Conservation (phyloP, 2,888 invertebrate genomes). For the Agonopterix arenella region DNA sequence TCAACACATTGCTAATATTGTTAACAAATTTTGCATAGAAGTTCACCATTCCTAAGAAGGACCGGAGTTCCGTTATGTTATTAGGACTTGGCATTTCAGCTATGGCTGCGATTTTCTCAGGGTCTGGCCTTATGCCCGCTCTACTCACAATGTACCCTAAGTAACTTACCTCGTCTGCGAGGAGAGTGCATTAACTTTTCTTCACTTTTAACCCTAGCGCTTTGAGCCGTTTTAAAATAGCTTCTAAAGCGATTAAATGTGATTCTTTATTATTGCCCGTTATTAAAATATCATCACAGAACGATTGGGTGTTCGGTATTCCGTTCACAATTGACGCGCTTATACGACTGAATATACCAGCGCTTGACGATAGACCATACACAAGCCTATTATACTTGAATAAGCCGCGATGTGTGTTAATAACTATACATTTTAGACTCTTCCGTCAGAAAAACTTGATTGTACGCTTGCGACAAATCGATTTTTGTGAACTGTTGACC, state of each 20-base stretch:
- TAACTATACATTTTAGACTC: background rate
- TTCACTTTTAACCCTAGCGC: background rate
- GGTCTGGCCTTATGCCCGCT: background rate
- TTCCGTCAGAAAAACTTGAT: conserved; percentile 2
- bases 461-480: conserved; percentile 9
- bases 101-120: background rate
- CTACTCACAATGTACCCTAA: background rate
- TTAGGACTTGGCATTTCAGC: background rate
- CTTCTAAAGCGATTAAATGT: background rate
- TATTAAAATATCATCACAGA: background rate
- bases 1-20: background rate
- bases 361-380: background rate
- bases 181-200: background rate
- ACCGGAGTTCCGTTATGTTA: background rate
- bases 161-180: background rate
- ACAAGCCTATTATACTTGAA: conserved; percentile 1
- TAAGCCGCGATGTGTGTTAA: conserved; percentile 1
- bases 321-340: background rate
- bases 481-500: conserved; percentile 7
- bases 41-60: conserved; percentile 1
- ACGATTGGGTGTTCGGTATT: background rate
- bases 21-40: background rate
- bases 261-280: background rate
- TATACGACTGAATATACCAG: background rate
- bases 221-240: background rate